Evolutionary conservation across 2,888 invertebrate genomes (phyloP).

Genomic region (Hyalella azteca): DNA sequence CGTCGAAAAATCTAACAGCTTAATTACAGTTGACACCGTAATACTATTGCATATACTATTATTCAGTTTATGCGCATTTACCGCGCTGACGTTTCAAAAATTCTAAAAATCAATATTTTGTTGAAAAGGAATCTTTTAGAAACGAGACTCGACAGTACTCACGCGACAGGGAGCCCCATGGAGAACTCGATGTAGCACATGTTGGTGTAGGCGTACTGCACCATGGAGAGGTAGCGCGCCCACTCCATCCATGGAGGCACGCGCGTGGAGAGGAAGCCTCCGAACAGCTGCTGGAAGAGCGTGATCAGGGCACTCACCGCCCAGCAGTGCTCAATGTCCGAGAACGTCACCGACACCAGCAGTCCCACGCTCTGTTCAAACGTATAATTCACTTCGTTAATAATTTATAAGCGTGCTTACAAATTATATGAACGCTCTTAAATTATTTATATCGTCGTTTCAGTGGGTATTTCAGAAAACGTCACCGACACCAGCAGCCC

Average conservation of each 20-base stretch:
- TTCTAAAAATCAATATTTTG: not conserved
- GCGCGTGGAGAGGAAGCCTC: slow-evolving; percentile 76
- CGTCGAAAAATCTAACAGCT: too few species aligned
- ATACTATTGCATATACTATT: too few species aligned
- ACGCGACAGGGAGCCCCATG: not conserved
- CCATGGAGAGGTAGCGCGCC: slow-evolving; percentile 77
- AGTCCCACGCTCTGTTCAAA: slow-evolving; percentile 73
- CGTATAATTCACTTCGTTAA: not conserved
- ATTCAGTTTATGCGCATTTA: too few species aligned
- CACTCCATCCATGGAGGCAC: slow-evolving; percentile 77
- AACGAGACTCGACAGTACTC: too few species aligned
- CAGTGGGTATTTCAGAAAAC: slow-evolving; percentile 71
- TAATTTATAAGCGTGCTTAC: not conserved
- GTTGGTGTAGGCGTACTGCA: slow-evolving; percentile 80
- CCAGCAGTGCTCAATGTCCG: slow-evolving; percentile 78
- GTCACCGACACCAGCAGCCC: slow-evolving; percentile 80
- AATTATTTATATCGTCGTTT: not conserved
- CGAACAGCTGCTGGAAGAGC: slow-evolving; percentile 77
- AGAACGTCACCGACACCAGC: slow-evolving; percentile 78
- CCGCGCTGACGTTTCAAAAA: too few species aligned
- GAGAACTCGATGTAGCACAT: slow-evolving; percentile 78
- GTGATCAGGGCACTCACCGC: slow-evolving; percentile 79
- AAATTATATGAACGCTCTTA: not conserved
- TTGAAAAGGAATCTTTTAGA: too few species aligned
- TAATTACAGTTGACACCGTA: too few species aligned